A percentile compares a stretch with the other conserved stretches of the same genome.
Conservation (phyloP, 2,888 invertebrate genomes). For the Achlya flavicornis region DNA sequence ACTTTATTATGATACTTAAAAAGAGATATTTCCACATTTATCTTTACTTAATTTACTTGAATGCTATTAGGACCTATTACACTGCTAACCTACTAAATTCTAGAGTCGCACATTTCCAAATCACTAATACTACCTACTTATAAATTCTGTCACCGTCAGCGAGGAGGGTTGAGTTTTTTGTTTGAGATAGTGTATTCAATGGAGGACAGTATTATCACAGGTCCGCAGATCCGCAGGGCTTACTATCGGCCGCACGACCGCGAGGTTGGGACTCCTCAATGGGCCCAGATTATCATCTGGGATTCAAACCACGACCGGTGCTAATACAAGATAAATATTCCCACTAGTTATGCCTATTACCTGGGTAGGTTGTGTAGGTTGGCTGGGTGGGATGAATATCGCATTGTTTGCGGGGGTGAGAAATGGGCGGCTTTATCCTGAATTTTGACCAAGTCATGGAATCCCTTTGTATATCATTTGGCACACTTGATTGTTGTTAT, state of each 20-base stretch:
- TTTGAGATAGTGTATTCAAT: conserved; percentile 11
- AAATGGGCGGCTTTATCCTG: neutral
- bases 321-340: conserved; percentile 8
- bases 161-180: conserved; percentile 5
- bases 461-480: no score
- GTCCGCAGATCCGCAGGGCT: conserved; percentile 1
- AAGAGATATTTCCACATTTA: neutral
- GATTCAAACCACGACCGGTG: conserved; percentile 1
- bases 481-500: neutral
- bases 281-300: conserved; percentile 9
- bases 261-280: neutral
- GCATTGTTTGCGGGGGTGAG: neutral
- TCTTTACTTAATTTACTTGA: neutral
- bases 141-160: neutral
- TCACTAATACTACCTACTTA: conserved; percentile 4
- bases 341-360: conserved; percentile 13
- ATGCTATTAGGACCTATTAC: no score
- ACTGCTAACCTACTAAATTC: no score
- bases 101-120: neutral
- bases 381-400: neutral
- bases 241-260: neutral
- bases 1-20: neutral
- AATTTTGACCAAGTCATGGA: no score
- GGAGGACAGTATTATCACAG: conserved; percentile 7
- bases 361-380: neutral